These are phyloP conservation scores for Syrmaticus mikado DNA, from an alignment of 2,113 vertebrate genomes.

Conservation along the genomic window DNA sequence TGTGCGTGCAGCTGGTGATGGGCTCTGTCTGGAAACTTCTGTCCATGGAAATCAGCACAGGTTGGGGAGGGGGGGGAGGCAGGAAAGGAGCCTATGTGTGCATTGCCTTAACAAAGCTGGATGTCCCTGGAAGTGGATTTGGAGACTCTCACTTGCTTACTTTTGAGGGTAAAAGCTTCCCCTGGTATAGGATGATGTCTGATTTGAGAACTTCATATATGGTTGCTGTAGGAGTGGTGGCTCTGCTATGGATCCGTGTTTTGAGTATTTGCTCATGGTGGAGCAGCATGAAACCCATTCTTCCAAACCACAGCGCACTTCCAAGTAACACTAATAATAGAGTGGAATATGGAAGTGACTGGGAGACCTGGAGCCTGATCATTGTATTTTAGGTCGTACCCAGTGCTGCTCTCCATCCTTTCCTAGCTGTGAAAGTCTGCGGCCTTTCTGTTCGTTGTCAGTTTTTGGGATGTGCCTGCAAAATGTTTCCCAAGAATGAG, in stretches of 20 bases:
- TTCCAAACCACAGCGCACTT: not conserved
- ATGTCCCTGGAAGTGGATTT: not conserved
- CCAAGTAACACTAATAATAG: too few species aligned
- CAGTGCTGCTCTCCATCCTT: not conserved
- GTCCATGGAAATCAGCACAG: not conserved
- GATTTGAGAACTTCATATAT: not conserved
- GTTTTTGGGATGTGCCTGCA: not conserved
- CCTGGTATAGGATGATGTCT: not conserved
- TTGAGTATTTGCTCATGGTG: not conserved
- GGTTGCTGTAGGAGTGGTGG: not conserved
- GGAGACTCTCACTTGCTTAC: accelerated
- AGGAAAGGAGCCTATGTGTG: not conserved
- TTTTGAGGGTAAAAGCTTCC: not conserved
- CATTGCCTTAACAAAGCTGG: not conserved
- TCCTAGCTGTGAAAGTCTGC: not conserved
- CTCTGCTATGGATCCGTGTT: accelerated
- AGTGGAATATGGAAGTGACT: not conserved
- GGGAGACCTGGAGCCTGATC: not conserved
- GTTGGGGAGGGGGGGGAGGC: not conserved
- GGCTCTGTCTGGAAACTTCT: not conserved
- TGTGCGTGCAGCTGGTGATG: not conserved
- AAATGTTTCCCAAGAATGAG: not conserved
- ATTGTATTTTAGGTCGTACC: not conserved
- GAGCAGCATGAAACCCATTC: accelerated
- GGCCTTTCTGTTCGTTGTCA: not conserved